Base-by-base conservation (phyloP, 2,113 vertebrate genomes). In the Gila orcuttii region DNA sequence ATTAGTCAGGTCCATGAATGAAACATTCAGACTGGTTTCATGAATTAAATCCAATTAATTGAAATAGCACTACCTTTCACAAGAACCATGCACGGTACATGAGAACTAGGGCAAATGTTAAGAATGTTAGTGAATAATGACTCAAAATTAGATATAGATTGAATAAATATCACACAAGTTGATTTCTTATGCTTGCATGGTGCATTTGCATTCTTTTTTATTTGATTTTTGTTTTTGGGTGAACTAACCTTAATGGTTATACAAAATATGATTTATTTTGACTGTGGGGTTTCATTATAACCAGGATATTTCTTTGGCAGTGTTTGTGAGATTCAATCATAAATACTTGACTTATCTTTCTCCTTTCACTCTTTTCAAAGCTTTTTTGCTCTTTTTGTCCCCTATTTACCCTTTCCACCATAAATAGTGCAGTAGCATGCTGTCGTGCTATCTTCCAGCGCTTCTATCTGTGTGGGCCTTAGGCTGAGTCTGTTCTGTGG, bases 341-440 rank as follows among this genome's bases (percentile, higher is more conserved):
- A 6, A 17, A 47, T 42, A 42, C 36, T 64, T 80, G 59, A 81
- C 15, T 52, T n/a, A 23, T n/a, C 25, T 17, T 25, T 23, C n/a
- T 68, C 73, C 13, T 71, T 77, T 82, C 17, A 60, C 59, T 73
- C 45, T 9, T 10, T 23, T 69, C 19, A 19, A 9, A 39, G 28
- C 21, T 13, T 31, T 13, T 12, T 36, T 25, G n/a, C 75, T 36
- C 81, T 55, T 25, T 19, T 17, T 73, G 10, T 62, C 57, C 12
- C 11, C 42, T 12, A 17, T 23, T 39, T 89, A 57, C 45, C 39
- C 33, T 15, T 71, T 59, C 39, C 64, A 76, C 77, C 77, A 88
- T 88, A 88, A 86, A 89, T 91, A 89, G 88, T 85, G 85, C 79
- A 69, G 77, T 33, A 87, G 81, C 59, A 25, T 79, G 79, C 86